Base-by-base conservation (phyloP, 2,113 vertebrate species). In the Odobenus rosmarus region DNA sequence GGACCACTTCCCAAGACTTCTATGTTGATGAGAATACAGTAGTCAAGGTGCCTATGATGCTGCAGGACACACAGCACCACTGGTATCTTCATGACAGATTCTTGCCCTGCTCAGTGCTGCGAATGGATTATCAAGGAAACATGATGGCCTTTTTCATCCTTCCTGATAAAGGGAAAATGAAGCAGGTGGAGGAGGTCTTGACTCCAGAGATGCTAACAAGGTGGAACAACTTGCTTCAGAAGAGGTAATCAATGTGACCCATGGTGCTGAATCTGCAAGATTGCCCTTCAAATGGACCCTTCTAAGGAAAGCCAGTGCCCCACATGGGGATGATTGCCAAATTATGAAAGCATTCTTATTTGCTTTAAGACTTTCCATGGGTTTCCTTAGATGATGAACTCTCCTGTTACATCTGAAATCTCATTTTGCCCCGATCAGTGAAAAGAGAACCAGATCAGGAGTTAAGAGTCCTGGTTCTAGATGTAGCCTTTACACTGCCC, bases 111-210 rank as follows among this genome's bases (percentile, higher is more conserved):
- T 93, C 96, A 0, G 98, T 99, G 88, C 98, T 99, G 79, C 95
- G 97, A 91, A 98, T 99, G 11, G 99, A 98, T 3, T 99, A 99
- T 97, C 97, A 98, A 81, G 98, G 99, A 39, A 98, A 99, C 28
- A 96, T 97, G 4, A 97, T 94, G 4, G 96, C 99, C 53, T 96
- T 99, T 93, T 98, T 99, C 1, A 96, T 99, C 26, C 98, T 99
- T 71, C 99, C 99, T 0, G 87, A 99, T 21, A 77, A 95, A 81
- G 99, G 98, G 88, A 99, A 99, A 86, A 98, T 98, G 97, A 59
- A 91, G 4, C 96, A 97, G 21, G 95, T 99, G 33, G 99, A 99
- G 90, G 90, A 90, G 24, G 36, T 26, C 21, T n/a, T 53, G 76
- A 97, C 99, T 39, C 97, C 57, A 23, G 51, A 59, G 92, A 80